These are phyloP conservation scores for Bolinopsis microptera DNA, from an alignment of 37 sponge, comb jelly and placozoan species.

Conservation along the genomic window DNA sequence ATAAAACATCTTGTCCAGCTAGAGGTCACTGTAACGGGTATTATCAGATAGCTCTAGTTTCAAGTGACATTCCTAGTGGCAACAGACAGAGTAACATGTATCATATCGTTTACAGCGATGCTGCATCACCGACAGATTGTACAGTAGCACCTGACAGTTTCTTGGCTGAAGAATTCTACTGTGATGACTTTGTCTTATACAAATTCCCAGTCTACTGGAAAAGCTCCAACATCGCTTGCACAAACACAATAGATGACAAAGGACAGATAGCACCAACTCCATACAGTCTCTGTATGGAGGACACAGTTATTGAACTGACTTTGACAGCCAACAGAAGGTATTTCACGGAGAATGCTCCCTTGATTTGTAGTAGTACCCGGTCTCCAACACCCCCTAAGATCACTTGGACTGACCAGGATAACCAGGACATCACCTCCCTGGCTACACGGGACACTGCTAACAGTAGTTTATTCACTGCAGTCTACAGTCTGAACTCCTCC, in stretches of 20 bases:
- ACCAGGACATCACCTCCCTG: background rate
- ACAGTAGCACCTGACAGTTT: background rate
- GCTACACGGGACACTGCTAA: background rate
- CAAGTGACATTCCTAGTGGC: background rate
- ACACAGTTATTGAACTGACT: background rate
- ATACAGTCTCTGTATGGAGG: slow-evolving; percentile 8
- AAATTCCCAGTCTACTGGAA: background rate
- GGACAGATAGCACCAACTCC: background rate
- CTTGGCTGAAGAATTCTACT: background rate
- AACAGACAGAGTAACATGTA: background rate
- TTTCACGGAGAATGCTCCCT: background rate
- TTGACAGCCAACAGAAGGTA: background rate
- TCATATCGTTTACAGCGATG: background rate
- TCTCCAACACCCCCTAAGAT: background rate
- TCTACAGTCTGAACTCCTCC: slow-evolving; percentile 6
- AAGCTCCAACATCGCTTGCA: background rate
- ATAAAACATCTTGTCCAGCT: background rate
- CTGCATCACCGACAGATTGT: no score
- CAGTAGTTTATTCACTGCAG: background rate
- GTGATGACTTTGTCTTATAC: slow-evolving; percentile 2
- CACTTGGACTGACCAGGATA: background rate
- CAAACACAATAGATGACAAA: background rate
- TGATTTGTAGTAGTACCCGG: background rate
- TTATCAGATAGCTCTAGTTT: background rate
- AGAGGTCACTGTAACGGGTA: background rate